Percentiles rank a stretch among this genome's conserved stretches.
Evolutionary conservation across 2,113 vertebrate species (phyloP).

Genomic region (Dascyllus trimaculatus): DNA sequence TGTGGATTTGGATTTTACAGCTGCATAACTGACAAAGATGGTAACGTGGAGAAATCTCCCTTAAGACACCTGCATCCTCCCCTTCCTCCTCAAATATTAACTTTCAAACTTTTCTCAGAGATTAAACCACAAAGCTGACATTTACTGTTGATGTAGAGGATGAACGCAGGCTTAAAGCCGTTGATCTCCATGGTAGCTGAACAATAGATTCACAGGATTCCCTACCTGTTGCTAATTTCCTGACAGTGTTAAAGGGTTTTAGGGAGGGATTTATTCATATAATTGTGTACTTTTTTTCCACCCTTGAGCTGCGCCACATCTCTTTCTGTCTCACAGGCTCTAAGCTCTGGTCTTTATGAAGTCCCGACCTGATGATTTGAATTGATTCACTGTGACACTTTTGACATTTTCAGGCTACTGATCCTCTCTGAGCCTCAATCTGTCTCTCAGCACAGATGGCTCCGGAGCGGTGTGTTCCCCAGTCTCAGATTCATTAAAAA

Average conservation of each 20-base stretch:
- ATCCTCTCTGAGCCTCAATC: constrained; percentile 57
- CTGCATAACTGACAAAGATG: background rate
- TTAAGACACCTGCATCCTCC: background rate
- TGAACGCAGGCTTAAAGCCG: background rate
- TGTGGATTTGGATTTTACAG: background rate
- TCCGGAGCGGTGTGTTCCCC: background rate
- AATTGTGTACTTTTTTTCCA: constrained; percentile 2
- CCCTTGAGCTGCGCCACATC: constrained; percentile 1
- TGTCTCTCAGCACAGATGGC: constrained; percentile 23
- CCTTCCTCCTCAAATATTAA: background rate
- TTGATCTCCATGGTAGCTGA: background rate
- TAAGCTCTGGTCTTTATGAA: constrained; percentile 55
- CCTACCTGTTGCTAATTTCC: background rate
- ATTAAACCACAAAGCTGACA: background rate
- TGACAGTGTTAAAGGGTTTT: background rate
- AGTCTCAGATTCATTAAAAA: constrained; percentile 1
- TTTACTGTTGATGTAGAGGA: background rate
- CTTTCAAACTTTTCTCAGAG: background rate
- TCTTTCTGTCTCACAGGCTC: constrained; percentile 14
- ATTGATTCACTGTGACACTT: constrained; percentile 65
- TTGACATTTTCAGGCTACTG: constrained; percentile 69
- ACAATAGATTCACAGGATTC: background rate
- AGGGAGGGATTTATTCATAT: background rate
- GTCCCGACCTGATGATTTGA: constrained; percentile 57
- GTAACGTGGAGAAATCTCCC: background rate